Percentiles rank a stretch among this genome's conserved stretches.
Evolutionary conservation across 2,797 vertebrate genomes (phyloP).

Genomic region (Poeciliopsis turneri): DNA sequence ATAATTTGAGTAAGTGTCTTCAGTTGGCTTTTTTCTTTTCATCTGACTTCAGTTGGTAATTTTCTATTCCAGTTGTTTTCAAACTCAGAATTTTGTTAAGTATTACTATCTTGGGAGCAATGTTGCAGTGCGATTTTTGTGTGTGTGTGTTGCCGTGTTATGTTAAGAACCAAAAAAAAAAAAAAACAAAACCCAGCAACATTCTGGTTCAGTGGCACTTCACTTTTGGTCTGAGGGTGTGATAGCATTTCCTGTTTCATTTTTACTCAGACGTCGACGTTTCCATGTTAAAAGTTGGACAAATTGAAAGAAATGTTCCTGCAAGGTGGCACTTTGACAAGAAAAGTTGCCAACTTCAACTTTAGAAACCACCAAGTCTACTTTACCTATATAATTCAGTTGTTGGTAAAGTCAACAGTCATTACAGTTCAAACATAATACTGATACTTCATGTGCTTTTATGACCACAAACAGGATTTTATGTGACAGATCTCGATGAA

Average conservation of each 20-base stretch:
- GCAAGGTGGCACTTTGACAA: background rate
- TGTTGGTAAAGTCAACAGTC: background rate
- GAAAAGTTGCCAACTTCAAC: background rate
- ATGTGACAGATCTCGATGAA: background rate
- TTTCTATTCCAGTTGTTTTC: background rate
- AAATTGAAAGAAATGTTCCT: background rate
- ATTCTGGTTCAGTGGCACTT: background rate
- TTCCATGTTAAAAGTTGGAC: background rate
- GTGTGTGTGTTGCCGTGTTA: background rate
- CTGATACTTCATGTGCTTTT: background rate
- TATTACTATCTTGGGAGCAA: background rate
- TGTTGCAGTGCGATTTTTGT: background rate
- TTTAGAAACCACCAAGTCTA: background rate
- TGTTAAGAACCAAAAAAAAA: background rate
- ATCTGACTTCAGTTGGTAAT: background rate
- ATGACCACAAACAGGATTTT: background rate
- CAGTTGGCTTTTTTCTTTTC: slow-evolving; percentile 22
- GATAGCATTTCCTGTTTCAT: background rate
- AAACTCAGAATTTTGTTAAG: background rate
- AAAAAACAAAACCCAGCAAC: background rate
- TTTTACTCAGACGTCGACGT: background rate
- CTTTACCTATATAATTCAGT: background rate
- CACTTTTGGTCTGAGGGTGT: background rate
- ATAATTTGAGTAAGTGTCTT: slow-evolving; percentile 93
- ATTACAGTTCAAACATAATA: background rate